Evolutionary conservation across 2,113 vertebrate species (phyloP), one percentile per base, ranked within the genome.

Genomic region (Hiodon tergisus): DNA sequence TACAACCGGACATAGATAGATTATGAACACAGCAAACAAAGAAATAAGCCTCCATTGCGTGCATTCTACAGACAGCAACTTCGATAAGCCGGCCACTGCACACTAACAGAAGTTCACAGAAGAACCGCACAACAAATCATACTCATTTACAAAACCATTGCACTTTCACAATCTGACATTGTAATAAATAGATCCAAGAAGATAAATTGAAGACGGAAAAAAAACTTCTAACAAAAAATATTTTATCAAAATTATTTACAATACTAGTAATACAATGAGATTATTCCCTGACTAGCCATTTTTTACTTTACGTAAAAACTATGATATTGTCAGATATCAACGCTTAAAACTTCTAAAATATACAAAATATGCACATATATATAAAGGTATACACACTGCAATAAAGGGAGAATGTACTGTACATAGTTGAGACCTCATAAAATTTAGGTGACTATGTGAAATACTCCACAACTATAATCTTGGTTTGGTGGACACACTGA

Each of bases 131-230:
- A 70, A 69, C 8, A 46, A 70, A 76, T 69, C 57, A 61, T 50
- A 70, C 72, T 81, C 85, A 89, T 88, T 86, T 88, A 87, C 85
- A 90, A 77, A 84, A 80, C 68, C 82, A 95, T 93, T 94, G 91
- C 93, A 94, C 91, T 91, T 94, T 89, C 90, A 93, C 80, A 88
- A 93, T 92, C 91, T 89, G 87, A 88, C 89, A 90, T 86, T 85
- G 80, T 93, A 97, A 97, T 98, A 98, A 98, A 98, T 98, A 98
- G 89, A 93, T 92, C 94, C 86, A 93, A 92, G 91, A 91, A 90
- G 90, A 90, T 91, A 91, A 87, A 90, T 81, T 74, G 51, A 66
- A 66, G 31, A 31, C 2, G 31, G 2, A 31, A 31, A 65, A 81
- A 68, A 75, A 81, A 69, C 81, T 72, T 79, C 76, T 50, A 63